A percentile compares a stretch with the other conserved stretches of the same genome.
Conservation (phyloP, 2,888 invertebrate genomes). For the Nomada lathburiana region DNA sequence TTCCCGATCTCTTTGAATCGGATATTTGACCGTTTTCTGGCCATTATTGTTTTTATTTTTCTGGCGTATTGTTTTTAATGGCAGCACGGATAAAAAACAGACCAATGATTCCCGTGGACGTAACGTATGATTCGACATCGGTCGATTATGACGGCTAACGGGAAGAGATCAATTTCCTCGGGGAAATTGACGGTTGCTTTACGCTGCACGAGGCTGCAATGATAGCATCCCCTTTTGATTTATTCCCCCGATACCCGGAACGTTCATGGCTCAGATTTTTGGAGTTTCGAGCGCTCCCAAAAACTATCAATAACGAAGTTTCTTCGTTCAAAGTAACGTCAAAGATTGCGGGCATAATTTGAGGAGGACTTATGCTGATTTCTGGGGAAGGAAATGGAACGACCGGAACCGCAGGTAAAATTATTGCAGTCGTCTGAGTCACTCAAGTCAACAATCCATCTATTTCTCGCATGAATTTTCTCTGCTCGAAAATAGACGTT, state of each 20-base stretch:
- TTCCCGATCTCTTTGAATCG: background rate
- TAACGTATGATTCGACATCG: constrained; percentile 29
- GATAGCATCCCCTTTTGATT: constrained; percentile 12
- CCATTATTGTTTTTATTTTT: no score
- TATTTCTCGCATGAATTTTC: no score
- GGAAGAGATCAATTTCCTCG: constrained; percentile 49
- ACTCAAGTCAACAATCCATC: no score
- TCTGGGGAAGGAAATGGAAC: no score
- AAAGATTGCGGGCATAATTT: no score
- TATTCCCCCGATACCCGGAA: background rate
- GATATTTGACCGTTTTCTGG: constrained; percentile 7
- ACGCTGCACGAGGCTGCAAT: constrained; percentile 14
- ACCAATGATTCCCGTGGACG: constrained; percentile 18
- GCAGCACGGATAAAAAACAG: background rate
- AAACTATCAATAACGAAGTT: no score
- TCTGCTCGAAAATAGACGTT: no score
- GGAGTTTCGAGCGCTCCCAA: background rate
- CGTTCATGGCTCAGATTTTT: background rate
- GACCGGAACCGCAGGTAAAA: no score
- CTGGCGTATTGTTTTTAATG: constrained; percentile 49
- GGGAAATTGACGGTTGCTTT: constrained; percentile 46
- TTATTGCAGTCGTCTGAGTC: no score
- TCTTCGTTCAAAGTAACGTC: no score
- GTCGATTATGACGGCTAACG: constrained; percentile 29
- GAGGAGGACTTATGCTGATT: no score